These are phyloP conservation scores for Perca flavescens DNA, from an alignment of 2,113 vertebrate species.

Conservation along the genomic window DNA sequence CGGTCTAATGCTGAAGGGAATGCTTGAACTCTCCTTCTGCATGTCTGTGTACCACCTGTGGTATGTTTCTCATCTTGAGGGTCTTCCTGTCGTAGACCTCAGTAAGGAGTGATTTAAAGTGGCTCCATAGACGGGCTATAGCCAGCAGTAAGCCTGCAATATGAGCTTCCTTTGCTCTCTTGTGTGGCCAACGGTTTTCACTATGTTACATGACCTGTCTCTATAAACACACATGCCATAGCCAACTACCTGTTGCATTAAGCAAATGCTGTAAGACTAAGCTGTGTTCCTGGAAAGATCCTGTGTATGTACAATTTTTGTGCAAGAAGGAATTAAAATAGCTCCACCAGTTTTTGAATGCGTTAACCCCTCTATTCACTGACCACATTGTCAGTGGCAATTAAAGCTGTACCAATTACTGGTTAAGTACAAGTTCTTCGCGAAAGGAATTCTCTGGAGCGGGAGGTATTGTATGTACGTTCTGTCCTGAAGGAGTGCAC, in stretches of 20 bases:
- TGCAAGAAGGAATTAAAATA: slow-evolving; percentile 4
- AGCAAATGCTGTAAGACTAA: background rate
- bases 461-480: background rate
- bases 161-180: slow-evolving; percentile 37
- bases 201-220: slow-evolving; percentile 46
- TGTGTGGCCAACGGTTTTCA: slow-evolving; percentile 10
- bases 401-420: background rate
- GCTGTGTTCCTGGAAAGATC: background rate
- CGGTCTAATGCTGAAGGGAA: background rate
- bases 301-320: background rate
- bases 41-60: slow-evolving; percentile 33
- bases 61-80: slow-evolving; percentile 40
- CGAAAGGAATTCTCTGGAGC: slow-evolving; percentile 14
- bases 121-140: slow-evolving; percentile 15
- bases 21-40: slow-evolving; percentile 2
- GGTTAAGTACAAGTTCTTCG: background rate
- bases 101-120: slow-evolving; percentile 43
- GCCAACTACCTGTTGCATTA: slow-evolving; percentile 4
- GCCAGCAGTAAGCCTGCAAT: slow-evolving; percentile 57
- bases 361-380: background rate
- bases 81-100: slow-evolving; percentile 22
- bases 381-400: background rate
- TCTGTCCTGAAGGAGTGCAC: slow-evolving; percentile 17
- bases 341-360: background rate
- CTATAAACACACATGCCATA: background rate